Base-by-base conservation (phyloP, 2,888 invertebrate genomes). In the Cataglyphis rosenhaueri region DNA sequence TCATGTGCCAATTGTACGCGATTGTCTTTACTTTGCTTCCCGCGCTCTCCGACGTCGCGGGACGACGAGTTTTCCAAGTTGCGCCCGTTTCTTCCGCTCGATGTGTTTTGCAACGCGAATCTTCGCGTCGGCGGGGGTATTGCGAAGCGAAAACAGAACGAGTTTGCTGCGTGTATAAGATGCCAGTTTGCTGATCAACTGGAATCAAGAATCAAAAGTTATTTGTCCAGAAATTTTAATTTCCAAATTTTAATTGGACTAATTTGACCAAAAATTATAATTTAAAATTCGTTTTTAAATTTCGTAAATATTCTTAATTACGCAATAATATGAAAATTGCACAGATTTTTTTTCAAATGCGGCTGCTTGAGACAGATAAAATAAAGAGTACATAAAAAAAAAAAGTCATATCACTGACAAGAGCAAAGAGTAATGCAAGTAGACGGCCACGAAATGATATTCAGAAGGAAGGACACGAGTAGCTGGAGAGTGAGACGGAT, bases 1-100 rank as follows among this genome's bases (percentile, higher is more conserved):
- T 93, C 94, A 94, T 92, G 94, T 94, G 93, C 89, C 89, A 94
- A 94, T 94, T 94, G 94, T 93, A 86, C 92, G 92, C 93, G 92
- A 91, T 92, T 92, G 92, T 91, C 91, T 92, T 89, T 89, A 86
- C 90, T 89, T 88, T 89, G 87, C 89, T 87, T 87, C 86, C 73
- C 55, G 83, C 62, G 68, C 75, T 68, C 81, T 62, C 18, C 81
- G 74, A 73, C n/a, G 59, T 29, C 64, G 61, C 55, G 41, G 78
- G 65, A 65, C 62, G 55, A 44, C 62, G 78, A 71, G 65, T 78
- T 81, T 75, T 62, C 65, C 0, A 70, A 79, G 70, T 79, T 79
- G 71, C 71, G 71, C 78, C 15, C 78, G 71, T 79, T 79, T 79
- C 78, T 79, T 79, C 78, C 78, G 78, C 78, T 70, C 78, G 78